Percentiles rank a stretch among this genome's conserved stretches.
Evolutionary conservation across 1,140 invertebrate genomes (phyloP).

Genomic region (Drosophila micromelanica): DNA sequence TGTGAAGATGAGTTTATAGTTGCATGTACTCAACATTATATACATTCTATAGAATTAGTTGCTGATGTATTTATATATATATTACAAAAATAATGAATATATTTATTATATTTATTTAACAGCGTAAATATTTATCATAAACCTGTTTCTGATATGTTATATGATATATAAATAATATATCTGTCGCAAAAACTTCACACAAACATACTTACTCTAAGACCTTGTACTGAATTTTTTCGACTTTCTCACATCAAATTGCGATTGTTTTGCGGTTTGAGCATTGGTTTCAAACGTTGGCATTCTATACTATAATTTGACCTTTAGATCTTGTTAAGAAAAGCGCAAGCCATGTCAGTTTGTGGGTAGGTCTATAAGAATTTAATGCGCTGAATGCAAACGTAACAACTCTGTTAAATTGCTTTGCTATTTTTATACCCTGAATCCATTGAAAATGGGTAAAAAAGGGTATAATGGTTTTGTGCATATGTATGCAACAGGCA

Average conservation of each 20-base stretch:
- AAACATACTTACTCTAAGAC: background rate
- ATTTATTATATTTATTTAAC: no score
- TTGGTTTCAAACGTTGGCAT: slow-evolving; percentile 5
- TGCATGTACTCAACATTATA: background rate
- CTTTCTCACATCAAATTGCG: background rate
- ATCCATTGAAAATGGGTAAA: no score
- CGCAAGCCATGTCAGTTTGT: background rate
- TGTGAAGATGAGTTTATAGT: no score
- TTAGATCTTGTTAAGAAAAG: slow-evolving; percentile 2
- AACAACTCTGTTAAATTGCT: background rate
- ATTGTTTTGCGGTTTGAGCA: background rate
- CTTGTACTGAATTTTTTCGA: background rate
- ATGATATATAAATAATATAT: no score
- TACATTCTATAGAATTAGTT: no score
- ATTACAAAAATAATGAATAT: no score
- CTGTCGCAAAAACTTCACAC: no score
- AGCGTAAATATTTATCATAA: background rate
- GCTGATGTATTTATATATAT: no score
- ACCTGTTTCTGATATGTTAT: background rate
- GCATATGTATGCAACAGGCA: no score
- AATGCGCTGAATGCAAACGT: background rate
- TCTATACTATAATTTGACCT: slow-evolving; percentile 18
- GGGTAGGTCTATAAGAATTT: slow-evolving; percentile 2
- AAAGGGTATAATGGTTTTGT: no score
- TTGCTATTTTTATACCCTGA: no score